Base-by-base conservation (phyloP, 2,888 invertebrate species). In the Geotrupes spiniger region DNA sequence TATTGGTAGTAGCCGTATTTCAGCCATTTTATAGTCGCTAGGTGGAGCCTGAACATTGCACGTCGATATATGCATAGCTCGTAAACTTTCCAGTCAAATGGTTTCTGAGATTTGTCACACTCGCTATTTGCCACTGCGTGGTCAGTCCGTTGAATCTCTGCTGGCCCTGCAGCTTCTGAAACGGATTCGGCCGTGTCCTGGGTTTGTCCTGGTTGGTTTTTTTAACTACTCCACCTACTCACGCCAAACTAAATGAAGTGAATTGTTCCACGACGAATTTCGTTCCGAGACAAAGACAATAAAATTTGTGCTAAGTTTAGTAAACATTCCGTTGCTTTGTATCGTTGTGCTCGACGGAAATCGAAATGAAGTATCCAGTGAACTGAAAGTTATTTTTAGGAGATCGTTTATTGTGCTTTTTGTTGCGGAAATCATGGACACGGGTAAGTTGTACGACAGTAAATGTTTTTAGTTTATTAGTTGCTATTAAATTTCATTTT, bases 11-110 rank as follows among this genome's bases (percentile, higher is more conserved):
- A 40, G 27, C 42, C 45, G 9, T 9, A 43, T 27, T 42, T 46
- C 58, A 36, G 58, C 58, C 58, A 58, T 58, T 58, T 58, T 58
- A 58, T 56, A 58, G 45, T 36, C 36, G 26, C 36, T 28, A 46
- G 56, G 54, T 49, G 56, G 16, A 15, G 42, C 42, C 38, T 8
- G 11, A 27, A 36, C 26, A 36, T 40, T 33, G 33, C 21, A 48
- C 48, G 38, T 25, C 38, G 29, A 37, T 37, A 48, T 37, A 46
- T 42, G 40, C 56, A 57, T 56, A 59, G 56, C 57, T 60, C 58
- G 62, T 63, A 61, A 63, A 61, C 58, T 62, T 65, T 65, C 61
- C 64, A 63, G 58, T 63, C 65, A 66, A 67, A 66, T 66, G 65
- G 63, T 64, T 62, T 60, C 63, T 53, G 62, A 63, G 62, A 65